Evolutionary conservation across 2,797 vertebrate species (phyloP).

Genomic region (Poeciliopsis paucimaculata): DNA sequence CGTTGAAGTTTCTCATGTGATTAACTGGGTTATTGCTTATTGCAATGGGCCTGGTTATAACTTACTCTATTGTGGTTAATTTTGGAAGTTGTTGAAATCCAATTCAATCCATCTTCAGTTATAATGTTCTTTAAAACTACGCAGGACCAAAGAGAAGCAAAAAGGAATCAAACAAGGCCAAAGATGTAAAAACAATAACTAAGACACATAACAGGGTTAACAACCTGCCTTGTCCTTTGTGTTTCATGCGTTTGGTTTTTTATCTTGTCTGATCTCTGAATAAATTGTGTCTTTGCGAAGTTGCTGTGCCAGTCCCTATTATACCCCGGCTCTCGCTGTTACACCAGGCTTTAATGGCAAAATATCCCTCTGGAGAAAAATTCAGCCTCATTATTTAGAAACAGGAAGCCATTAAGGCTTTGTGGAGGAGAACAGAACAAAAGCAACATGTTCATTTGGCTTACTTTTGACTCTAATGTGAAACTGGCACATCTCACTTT

Average conservation of each 20-base stretch:
- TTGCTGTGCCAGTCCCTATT: not conserved
- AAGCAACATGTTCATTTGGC: not conserved
- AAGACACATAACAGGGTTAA: not conserved
- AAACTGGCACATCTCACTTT: not conserved
- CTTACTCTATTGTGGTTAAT: no score
- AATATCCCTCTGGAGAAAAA: not conserved
- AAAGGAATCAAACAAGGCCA: not conserved
- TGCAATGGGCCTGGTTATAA: no score
- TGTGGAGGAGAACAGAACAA: not conserved
- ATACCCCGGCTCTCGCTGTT: not conserved
- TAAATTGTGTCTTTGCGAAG: not conserved
- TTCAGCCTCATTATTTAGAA: not conserved
- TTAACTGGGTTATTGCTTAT: no score
- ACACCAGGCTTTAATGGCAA: not conserved
- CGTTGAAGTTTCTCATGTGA: no score
- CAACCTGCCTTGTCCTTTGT: not conserved
- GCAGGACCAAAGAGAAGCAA: not conserved
- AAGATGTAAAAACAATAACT: not conserved
- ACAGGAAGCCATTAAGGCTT: not conserved
- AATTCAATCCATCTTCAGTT: no score
- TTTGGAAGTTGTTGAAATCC: no score
- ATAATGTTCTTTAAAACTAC: not conserved
- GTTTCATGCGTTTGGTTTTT: not conserved
- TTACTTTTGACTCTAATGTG: not conserved
- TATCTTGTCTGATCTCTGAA: not conserved